Percentiles rank a stretch among this genome's conserved stretches.
phyloP scores from a whole-genome alignment of 2,888 invertebrate genomes.

The Eupithecia centaureata region DNA sequence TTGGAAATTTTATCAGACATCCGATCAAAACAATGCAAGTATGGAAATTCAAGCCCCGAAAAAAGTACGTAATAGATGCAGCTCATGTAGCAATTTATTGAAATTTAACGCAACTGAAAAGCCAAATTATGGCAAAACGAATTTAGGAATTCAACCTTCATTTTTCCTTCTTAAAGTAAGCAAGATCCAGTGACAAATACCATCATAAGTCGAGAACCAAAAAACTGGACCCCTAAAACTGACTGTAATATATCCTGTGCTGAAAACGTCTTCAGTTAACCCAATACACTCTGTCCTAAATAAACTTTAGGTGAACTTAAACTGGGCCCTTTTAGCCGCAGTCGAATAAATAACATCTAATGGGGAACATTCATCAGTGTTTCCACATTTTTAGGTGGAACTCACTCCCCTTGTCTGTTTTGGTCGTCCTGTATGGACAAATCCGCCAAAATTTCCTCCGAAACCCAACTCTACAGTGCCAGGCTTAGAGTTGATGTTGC shows the following conservation, averaged over 20 bases:
- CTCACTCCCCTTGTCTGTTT: slow-evolving; percentile 78
- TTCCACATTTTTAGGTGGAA: slow-evolving; percentile 83
- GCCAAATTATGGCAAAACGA: not conserved
- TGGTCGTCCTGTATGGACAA: slow-evolving; percentile 64
- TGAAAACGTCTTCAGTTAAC: slow-evolving; percentile 80
- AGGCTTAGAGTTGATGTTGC: slow-evolving; percentile 46
- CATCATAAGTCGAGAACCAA: slow-evolving; percentile 74
- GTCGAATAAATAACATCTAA: slow-evolving; percentile 85
- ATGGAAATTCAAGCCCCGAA: not conserved
- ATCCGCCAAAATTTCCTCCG: slow-evolving; percentile 43
- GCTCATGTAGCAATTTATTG: not conserved
- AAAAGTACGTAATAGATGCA: not conserved
- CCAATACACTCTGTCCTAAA: slow-evolving; percentile 82
- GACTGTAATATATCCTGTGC: slow-evolving; percentile 72
- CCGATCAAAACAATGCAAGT: not conserved
- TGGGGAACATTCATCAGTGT: slow-evolving; percentile 84
- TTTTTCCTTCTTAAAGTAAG: slow-evolving; percentile 38
- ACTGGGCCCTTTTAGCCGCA: slow-evolving; percentile 81
- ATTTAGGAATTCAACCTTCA: slow-evolving; percentile 6
- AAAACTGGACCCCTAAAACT: slow-evolving; percentile 81
- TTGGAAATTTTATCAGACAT: too few relatives aligned
- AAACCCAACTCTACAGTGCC: slow-evolving; percentile 47
- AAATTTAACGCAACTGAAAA: not conserved
- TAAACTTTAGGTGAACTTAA: slow-evolving; percentile 82
- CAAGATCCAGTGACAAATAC: slow-evolving; percentile 71